A percentile compares a stretch with the other conserved stretches of the same genome.
Evolutionary conservation across 2,797 vertebrate genomes (phyloP).

Genomic region (Siniperca obscura): DNA sequence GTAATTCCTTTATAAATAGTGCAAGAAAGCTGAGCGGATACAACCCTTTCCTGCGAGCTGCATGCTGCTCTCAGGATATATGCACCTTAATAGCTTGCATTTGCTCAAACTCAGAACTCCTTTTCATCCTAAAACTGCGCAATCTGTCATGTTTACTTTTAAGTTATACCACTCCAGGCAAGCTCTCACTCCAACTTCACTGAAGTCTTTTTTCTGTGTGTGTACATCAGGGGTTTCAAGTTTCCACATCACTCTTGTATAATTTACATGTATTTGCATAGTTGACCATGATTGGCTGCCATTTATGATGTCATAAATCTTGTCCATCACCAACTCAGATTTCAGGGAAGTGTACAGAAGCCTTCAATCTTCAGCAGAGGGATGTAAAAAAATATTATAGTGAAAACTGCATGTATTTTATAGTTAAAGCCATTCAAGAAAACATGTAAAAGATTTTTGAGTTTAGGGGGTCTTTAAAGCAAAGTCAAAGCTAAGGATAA

Average conservation of each 20-base stretch:
- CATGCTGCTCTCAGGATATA: too few species aligned
- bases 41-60: background rate
- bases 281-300: background rate
- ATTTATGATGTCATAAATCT: background rate
- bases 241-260: background rate
- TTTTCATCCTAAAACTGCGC: background rate
- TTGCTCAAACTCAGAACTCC: too few species aligned
- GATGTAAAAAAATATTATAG: background rate
- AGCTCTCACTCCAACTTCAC: background rate
- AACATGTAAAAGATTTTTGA: background rate
- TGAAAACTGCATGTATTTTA: background rate
- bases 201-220: background rate
- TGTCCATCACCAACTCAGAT: background rate
- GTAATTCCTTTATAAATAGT: background rate
- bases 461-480: conserved; percentile 1
- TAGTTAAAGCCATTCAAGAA: background rate
- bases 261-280: background rate
- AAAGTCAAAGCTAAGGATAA: conserved; percentile 3
- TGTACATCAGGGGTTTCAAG: background rate
- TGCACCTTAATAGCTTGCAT: too few species aligned
- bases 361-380: background rate
- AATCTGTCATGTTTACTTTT: background rate
- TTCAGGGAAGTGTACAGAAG: background rate
- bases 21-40: background rate
- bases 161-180: background rate